Evolutionary conservation across 2,113 vertebrate species (phyloP).

Genomic region (Apaloderma vittatum): DNA sequence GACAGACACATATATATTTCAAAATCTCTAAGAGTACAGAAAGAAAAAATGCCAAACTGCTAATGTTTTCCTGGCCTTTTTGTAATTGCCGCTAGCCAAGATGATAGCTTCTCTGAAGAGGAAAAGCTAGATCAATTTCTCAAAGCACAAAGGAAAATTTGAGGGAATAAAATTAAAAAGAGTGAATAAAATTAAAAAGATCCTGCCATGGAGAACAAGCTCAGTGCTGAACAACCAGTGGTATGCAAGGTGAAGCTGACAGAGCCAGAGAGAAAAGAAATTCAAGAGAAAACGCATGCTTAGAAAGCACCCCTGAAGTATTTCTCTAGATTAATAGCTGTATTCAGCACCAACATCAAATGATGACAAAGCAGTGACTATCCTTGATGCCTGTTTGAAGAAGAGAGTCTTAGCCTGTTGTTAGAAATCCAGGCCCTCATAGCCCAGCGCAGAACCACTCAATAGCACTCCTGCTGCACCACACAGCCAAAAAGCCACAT

Average conservation of each 20-base stretch:
- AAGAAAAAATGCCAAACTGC: not conserved
- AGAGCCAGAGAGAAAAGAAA: not conserved
- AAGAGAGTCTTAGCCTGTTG: not conserved
- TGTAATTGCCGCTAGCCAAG: not conserved
- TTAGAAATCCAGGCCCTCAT: not conserved
- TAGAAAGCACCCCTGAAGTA: not conserved
- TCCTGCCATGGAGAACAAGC: not conserved
- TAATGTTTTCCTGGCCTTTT: not conserved
- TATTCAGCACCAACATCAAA: not conserved
- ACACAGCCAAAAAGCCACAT: not conserved
- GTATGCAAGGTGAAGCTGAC: not conserved
- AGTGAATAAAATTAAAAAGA: not conserved
- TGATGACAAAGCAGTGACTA: not conserved
- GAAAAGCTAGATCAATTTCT: not conserved
- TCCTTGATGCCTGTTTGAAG: rapidly evolving
- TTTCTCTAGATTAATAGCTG: not conserved
- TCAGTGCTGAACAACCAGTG: not conserved
- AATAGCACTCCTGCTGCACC: too few species aligned
- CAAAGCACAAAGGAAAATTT: not conserved
- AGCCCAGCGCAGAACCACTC: not conserved
- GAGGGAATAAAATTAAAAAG: not conserved
- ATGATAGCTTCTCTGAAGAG: not conserved
- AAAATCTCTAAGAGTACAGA: not conserved
- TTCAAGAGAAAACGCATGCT: rapidly evolving
- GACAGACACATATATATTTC: not conserved